Evolutionary conservation across 2,888 invertebrate species (phyloP).

Genomic region (Agonopterix heracliana): DNA sequence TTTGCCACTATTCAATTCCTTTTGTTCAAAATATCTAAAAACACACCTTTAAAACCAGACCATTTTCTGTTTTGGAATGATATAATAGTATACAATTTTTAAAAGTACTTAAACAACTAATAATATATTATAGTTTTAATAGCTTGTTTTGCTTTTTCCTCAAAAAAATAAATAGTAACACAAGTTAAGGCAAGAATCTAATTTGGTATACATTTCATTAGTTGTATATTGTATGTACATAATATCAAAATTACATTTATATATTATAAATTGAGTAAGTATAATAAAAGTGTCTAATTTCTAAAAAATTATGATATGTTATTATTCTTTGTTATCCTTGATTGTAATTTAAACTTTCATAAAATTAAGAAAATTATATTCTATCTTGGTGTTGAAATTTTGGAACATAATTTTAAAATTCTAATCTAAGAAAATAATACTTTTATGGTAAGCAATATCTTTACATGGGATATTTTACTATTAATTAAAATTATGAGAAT

Average conservation of each 20-base stretch:
- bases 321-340: slow-evolving; percentile 65
- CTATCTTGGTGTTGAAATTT: no score
- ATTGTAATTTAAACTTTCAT: slow-evolving; percentile 24
- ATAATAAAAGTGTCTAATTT: slow-evolving; percentile 1
- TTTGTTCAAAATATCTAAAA: not conserved
- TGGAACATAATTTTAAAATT: slow-evolving; percentile 8
- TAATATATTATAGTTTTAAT: no score
- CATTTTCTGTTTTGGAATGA: no score
- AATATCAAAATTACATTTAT: no score
- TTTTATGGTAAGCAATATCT: slow-evolving; percentile 45
- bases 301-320: slow-evolving; percentile 54
- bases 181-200: not conserved
- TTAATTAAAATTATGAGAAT: slow-evolving; percentile 7
- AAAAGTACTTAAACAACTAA: no score
- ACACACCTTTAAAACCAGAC: no score
- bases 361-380: slow-evolving; percentile 13
- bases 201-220: slow-evolving; percentile 12
- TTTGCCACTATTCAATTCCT: not conserved
- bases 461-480: slow-evolving; percentile 5
- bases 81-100: no score
- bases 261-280: not conserved
- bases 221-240: not conserved
- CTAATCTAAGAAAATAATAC: slow-evolving; percentile 52
- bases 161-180: no score
- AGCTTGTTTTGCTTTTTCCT: no score